Conservation (phyloP, 1,140 invertebrate species). For the Brachionus rotundiformis region DNA sequence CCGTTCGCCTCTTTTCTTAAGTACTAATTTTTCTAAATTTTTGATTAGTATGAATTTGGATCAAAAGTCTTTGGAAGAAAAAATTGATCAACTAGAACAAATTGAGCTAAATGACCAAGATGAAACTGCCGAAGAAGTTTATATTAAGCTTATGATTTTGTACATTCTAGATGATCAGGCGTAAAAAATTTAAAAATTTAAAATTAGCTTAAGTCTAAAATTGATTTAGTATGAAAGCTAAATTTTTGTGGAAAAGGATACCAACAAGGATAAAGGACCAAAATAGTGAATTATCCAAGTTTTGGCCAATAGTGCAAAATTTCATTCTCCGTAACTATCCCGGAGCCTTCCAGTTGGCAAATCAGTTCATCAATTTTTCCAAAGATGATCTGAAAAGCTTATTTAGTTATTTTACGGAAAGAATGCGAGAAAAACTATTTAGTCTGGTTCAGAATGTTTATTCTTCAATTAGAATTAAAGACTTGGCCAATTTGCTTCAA, state of each 20-base stretch:
- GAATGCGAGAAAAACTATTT: conserved; percentile 24
- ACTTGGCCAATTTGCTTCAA: background rate
- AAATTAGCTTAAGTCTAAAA: background rate
- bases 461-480: conserved; percentile 3
- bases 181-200: background rate
- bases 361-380: background rate
- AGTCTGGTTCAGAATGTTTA: background rate
- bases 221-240: conserved; percentile 9
- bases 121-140: background rate
- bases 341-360: background rate
- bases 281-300: background rate
- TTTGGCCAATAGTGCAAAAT: background rate
- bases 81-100: conserved; percentile 26
- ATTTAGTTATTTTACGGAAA: background rate
- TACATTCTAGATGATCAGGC: background rate
- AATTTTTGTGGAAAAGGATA: conserved; percentile 39
- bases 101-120: background rate
- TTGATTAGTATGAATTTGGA: background rate
- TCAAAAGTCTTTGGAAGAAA: background rate
- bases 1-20: background rate
- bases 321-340: conserved; percentile 18
- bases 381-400: background rate
- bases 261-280: background rate
- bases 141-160: background rate
- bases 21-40: background rate